Percentiles rank a stretch among this genome's conserved stretches.
Evolutionary conservation across 2,113 vertebrate genomes (phyloP).

Genomic region (Athene noctua): DNA sequence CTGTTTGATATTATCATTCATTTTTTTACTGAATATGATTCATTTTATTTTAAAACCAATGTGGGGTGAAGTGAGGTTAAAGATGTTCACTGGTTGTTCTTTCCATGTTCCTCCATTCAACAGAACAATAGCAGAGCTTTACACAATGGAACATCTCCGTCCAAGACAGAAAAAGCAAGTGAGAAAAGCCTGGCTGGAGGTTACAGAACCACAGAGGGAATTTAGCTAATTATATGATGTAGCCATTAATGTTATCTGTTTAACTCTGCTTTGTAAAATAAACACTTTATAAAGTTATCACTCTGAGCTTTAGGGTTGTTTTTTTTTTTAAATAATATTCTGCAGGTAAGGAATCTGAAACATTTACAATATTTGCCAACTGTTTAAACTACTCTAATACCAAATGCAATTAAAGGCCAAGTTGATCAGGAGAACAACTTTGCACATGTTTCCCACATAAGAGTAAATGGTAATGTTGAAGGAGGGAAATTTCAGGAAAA

Average conservation of each 20-base stretch:
- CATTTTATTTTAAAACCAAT: background rate
- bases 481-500: background rate
- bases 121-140: background rate
- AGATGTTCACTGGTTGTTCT: background rate
- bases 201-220: background rate
- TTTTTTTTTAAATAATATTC: no score
- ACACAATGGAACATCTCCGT: background rate
- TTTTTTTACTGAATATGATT: background rate
- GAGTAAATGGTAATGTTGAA: background rate
- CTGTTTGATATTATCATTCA: background rate
- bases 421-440: background rate
- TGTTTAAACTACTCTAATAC: background rate
- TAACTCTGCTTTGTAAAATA: background rate
- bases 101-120: background rate
- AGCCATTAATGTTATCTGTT: background rate
- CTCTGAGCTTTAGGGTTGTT: background rate
- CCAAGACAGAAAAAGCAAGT: conserved; percentile 4
- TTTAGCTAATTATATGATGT: background rate
- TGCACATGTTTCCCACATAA: background rate
- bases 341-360: background rate
- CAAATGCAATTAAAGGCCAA: background rate
- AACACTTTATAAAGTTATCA: background rate
- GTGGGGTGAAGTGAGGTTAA: background rate
- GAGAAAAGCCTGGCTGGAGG: conserved; percentile 7
- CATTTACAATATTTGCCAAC: background rate